Evolutionary conservation across 64 coral and sea anemone genomes (phyloP).

Genomic region (Hydrozoanthus tunicans): DNA sequence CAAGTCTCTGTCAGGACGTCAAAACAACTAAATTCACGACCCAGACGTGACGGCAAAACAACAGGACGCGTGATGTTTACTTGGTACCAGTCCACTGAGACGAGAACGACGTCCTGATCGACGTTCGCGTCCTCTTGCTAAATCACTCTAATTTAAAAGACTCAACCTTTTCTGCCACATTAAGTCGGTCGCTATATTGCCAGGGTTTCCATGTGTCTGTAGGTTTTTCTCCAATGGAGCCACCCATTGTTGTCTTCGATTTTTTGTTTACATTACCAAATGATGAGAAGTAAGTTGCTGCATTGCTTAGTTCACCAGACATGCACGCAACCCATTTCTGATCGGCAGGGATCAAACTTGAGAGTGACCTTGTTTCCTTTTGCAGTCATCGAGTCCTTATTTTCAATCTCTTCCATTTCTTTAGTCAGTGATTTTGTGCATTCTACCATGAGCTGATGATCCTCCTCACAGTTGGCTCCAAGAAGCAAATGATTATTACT

Average conservation of each 20-base stretch:
- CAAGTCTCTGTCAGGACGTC: too few relatives aligned
- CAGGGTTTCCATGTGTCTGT: conserved; percentile 68
- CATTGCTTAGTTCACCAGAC: conserved; percentile 72
- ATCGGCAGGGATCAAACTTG: conserved; percentile 24
- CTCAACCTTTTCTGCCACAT: conserved; percentile 39
- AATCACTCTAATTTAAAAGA: neutral
- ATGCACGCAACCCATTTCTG: conserved; percentile 68
- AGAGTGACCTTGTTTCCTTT: too few relatives aligned
- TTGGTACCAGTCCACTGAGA: too few relatives aligned
- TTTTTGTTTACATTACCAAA: conserved; percentile 73
- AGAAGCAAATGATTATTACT: neutral
- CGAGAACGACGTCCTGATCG: too few relatives aligned
- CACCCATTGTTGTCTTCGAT: conserved; percentile 59
- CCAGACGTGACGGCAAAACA: too few relatives aligned
- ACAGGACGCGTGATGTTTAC: too few relatives aligned
- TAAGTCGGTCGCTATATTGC: conserved; percentile 47
- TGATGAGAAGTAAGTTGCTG: conserved; percentile 70
- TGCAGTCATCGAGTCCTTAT: neutral
- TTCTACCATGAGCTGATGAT: neutral
- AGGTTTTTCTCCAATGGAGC: conserved; percentile 50
- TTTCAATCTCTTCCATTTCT: neutral
- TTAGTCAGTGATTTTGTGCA: neutral
- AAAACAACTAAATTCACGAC: too few relatives aligned
- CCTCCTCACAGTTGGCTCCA: neutral
- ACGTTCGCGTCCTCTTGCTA: too few relatives aligned